Conservation (phyloP, 2,888 invertebrate genomes). For the Tillus elongatus region DNA sequence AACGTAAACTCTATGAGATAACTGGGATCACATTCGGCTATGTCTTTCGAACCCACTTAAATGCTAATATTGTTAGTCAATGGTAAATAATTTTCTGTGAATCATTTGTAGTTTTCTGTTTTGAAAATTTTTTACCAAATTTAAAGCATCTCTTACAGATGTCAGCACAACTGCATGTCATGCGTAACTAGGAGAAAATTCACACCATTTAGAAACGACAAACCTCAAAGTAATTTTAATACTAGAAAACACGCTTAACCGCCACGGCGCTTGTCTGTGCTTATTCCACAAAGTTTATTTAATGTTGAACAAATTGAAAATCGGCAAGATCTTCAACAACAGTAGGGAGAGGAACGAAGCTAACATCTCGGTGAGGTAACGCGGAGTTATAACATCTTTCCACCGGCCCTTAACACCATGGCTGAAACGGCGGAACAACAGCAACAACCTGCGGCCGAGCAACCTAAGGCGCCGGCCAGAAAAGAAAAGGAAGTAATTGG, state of each 20-base stretch:
- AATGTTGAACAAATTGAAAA: constrained; percentile 31
- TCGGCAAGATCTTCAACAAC: constrained; percentile 41
- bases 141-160: no score
- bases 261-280: constrained; percentile 15
- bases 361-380: constrained; percentile 68
- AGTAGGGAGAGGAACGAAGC: constrained; percentile 54
- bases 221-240: no score
- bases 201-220: no score
- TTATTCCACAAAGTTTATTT: constrained; percentile 29
- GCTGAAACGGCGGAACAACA: constrained; percentile 83
- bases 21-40: no score
- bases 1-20: no score
- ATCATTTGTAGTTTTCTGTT: no score
- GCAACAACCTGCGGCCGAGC: constrained; percentile 44
- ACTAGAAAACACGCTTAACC: background rate
- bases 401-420: constrained; percentile 69
- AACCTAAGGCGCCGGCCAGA: constrained; percentile 51
- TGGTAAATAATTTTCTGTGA: no score
- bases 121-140: no score
- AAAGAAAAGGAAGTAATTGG: constrained; percentile 85
- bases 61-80: no score
- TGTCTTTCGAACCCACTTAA: no score
- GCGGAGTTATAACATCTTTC: constrained; percentile 69
- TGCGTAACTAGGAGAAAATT: no score
- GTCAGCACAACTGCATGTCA: no score